A percentile compares a stretch with the other conserved stretches of the same genome.
Evolutionary conservation across 1,140 invertebrate genomes (phyloP).

Genomic region (Trichonephila clavipes): DNA sequence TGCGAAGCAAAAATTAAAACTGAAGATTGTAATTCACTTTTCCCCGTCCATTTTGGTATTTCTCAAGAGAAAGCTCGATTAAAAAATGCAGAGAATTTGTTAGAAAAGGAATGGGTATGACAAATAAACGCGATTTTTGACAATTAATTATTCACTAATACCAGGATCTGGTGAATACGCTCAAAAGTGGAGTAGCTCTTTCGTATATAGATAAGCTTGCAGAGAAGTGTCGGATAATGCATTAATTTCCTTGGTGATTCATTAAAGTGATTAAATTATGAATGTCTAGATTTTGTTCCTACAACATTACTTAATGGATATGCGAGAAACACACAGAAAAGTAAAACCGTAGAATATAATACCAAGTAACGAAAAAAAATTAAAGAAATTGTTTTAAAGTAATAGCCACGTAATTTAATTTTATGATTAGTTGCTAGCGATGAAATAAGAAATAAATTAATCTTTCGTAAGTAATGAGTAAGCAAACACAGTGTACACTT

Average conservation of each 20-base stretch:
- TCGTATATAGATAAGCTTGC: not conserved
- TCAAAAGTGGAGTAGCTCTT: not conserved
- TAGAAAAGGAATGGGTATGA: constrained; percentile 13
- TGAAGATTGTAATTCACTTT: not conserved
- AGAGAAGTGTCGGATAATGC: not conserved
- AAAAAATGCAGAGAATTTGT: not conserved
- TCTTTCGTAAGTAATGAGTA: not conserved
- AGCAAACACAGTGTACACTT: not conserved
- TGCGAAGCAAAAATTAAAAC: constrained; percentile 2
- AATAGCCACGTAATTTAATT: not conserved
- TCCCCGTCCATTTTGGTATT: not conserved
- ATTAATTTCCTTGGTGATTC: constrained; percentile 35
- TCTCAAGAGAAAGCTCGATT: not conserved
- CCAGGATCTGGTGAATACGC: not conserved
- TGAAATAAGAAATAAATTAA: not conserved
- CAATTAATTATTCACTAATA: constrained; percentile 38
- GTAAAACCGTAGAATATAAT: not conserved
- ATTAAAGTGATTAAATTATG: constrained; percentile 33
- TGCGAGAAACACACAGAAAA: not conserved
- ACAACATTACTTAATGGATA: constrained; percentile 14
- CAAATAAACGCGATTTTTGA: constrained; percentile 9
- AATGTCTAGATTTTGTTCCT: not conserved
- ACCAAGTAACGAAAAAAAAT: not conserved
- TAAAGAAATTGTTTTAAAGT: not conserved
- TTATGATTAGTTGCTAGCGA: not conserved